Conservation (phyloP, 2,888 invertebrate species). For the Dioctria rufipes region DNA sequence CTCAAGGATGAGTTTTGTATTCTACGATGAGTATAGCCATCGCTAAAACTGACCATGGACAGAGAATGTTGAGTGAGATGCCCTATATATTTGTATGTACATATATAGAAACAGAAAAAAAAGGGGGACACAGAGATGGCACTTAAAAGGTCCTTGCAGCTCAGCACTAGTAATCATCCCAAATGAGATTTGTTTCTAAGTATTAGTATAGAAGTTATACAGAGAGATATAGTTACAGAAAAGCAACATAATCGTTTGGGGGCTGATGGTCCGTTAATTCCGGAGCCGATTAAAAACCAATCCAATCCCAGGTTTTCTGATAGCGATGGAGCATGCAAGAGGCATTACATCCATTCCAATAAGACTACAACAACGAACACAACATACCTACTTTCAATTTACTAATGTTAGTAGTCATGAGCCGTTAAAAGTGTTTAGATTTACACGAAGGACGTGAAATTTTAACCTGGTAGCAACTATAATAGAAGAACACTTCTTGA, state of each 20-base stretch:
- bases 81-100: background rate
- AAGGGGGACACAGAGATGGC: background rate
- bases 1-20: constrained; percentile 45
- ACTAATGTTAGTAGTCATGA: constrained; percentile 55
- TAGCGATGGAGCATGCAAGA: constrained; percentile 14
- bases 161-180: constrained; percentile 41
- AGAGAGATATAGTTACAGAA: constrained; percentile 7
- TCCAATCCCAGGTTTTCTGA: constrained; percentile 52
- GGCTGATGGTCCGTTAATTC: constrained; percentile 59
- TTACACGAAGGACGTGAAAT: constrained; percentile 42
- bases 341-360: constrained; percentile 28
- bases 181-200: constrained; percentile 53
- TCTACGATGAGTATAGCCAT: background rate
- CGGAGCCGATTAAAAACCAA: constrained; percentile 59
- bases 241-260: constrained; percentile 55
- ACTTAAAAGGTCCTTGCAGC: constrained; percentile 33
- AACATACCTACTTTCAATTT: constrained; percentile 53
- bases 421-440: constrained; percentile 39
- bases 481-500: background rate
- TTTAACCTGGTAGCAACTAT: constrained; percentile 1
- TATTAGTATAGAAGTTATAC: background rate
- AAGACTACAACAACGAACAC: constrained; percentile 20
- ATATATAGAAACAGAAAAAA: background rate
- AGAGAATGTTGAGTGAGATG: background rate
- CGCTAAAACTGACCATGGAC: constrained; percentile 34